Percentiles rank a stretch among this genome's conserved stretches.
Evolutionary conservation across 2,113 vertebrate species (phyloP).

Genomic region (Acanthisitta chloris): DNA sequence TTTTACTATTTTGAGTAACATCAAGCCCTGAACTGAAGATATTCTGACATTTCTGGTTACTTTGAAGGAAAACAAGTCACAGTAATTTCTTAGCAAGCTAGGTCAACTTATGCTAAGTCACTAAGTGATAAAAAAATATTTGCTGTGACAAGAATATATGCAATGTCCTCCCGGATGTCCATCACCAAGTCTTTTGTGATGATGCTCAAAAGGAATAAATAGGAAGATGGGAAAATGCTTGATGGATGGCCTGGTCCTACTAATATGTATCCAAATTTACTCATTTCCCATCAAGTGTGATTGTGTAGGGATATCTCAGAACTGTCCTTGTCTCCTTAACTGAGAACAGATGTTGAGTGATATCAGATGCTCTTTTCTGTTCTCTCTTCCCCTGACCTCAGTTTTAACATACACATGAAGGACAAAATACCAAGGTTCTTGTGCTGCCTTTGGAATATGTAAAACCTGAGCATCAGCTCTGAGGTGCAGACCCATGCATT

Average conservation of each 20-base stretch:
- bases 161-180: not conserved
- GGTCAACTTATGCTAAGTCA: not conserved
- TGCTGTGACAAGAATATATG: not conserved
- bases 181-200: not conserved
- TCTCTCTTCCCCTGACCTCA: not conserved
- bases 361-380: not conserved
- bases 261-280: not conserved
- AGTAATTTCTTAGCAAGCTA: not conserved
- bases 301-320: not conserved
- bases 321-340: not conserved
- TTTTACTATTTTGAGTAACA: slow-evolving; percentile 39
- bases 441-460: not conserved
- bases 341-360: not conserved
- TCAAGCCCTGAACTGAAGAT: not conserved
- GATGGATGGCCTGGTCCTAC: not conserved
- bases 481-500: not conserved
- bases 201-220: not conserved
- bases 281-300: not conserved
- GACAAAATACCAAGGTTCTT: not conserved
- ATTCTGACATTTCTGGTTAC: slow-evolving; percentile 9
- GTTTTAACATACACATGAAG: not conserved
- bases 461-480: not conserved
- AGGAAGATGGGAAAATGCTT: not conserved
- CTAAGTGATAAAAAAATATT: not conserved
- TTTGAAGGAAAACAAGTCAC: not conserved